Evolutionary conservation across 2,113 vertebrate genomes (phyloP).

Genomic region (Tor tambroides): DNA sequence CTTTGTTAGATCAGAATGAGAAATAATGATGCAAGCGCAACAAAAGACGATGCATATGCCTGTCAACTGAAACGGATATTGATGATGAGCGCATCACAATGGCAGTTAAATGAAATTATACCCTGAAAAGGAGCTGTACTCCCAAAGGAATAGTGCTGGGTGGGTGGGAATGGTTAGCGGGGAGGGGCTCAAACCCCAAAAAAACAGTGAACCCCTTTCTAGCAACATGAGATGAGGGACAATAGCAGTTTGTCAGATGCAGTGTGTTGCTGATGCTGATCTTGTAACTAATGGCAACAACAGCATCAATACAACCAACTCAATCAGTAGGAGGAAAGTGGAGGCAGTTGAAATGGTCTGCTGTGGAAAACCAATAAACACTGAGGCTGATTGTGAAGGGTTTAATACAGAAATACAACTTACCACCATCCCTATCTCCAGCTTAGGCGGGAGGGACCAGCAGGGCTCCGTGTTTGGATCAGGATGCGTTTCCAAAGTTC

Average conservation of each 20-base stretch:
- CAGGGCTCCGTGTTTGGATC: conserved; percentile 57
- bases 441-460: conserved; percentile 50
- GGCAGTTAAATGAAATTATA: conserved; percentile 7
- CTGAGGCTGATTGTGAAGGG: neutral
- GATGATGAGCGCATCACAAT: conserved; percentile 4
- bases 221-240: conserved; percentile 36
- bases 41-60: conserved; percentile 10
- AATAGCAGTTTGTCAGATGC: conserved; percentile 30
- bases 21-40: conserved; percentile 14
- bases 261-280: conserved; percentile 34
- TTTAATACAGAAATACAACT: conserved; percentile 47
- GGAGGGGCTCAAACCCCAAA: conserved; percentile 47
- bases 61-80: neutral
- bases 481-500: conserved; percentile 31
- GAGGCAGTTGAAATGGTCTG: neutral
- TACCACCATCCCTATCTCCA: conserved; percentile 66
- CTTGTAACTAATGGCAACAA: conserved; percentile 41
- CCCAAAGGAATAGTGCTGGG: conserved; percentile 9
- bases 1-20: conserved; percentile 24
- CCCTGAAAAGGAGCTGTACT: neutral
- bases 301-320: conserved; percentile 23
- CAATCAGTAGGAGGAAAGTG: neutral
- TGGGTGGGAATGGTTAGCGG: conserved; percentile 28
- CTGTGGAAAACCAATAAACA: neutral
- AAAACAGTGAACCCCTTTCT: conserved; percentile 40